Evolutionary conservation across 2,113 vertebrate species (phyloP), one percentile per base, ranked within the genome.

Genomic region (Plestiodon gilberti): DNA sequence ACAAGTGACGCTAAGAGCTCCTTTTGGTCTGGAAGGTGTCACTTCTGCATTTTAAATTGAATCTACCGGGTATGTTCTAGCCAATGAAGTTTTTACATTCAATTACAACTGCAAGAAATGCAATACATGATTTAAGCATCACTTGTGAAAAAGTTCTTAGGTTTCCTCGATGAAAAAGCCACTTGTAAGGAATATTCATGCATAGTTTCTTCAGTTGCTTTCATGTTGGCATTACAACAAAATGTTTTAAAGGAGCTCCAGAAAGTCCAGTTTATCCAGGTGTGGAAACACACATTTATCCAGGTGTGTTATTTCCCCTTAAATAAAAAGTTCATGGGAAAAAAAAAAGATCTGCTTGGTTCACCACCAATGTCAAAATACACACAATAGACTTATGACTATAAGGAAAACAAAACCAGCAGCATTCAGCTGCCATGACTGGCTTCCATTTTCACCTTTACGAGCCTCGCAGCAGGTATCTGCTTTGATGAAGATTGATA

Each of bases 391-490:
- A 93, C 70, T 89, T 84, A 94, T 89, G 71, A 90, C 70, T 91
- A 96, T 35, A 93, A 93, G 69, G 62, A 95, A 81, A 94, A 83
- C 89, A 91, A 96, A 96, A 91, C 38, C 79, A 90, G 95, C 95
- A 96, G 94, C 94, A 77, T 52, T 95, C 93, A 94, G 95, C 95
- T 96, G 96, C 95, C 89, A 86, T 70, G 95, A 94, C 38, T 95
- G 94, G 92, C 92, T 88, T 95, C 96, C 94, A 91, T 94, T 96
- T 93, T 92, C 95, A 64, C 1, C 78, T 96, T 85, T 96, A 95
- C 95, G 95, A 73, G 87, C 88, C 95, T 96, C 96, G 91, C 95
- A 97, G 95, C 96, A 96, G 73, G 90, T 96, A 7, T 96, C 96
- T 97, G 95, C 80, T 89, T 87, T 86, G 78, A 95, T 84, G 92